Evolutionary conservation across 92 coral and sea anemone species (phyloP).

Genomic region (Pocillopora meandrina): DNA sequence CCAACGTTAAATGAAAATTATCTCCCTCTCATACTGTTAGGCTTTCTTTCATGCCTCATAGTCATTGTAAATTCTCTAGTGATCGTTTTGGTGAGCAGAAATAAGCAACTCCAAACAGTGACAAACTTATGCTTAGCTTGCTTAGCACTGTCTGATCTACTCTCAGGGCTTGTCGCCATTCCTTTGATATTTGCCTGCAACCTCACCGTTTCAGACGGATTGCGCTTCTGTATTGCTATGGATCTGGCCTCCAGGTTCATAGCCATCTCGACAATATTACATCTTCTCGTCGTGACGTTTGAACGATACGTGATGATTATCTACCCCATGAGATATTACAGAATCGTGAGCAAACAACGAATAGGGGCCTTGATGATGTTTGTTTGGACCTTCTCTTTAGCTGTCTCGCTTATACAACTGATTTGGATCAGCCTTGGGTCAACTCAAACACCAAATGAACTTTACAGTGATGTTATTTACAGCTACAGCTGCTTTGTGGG

Average conservation of each 20-base stretch:
- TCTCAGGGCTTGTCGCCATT: constrained; percentile 58
- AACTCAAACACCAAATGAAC: constrained; percentile 10
- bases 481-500: constrained; percentile 58
- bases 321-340: constrained; percentile 67
- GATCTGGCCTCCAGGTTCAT: constrained; percentile 74
- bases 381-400: constrained; percentile 62
- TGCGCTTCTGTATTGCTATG: constrained; percentile 53
- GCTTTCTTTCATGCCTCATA: constrained; percentile 50
- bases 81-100: constrained; percentile 55
- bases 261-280: constrained; percentile 69
- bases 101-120: constrained; percentile 55
- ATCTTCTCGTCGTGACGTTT: constrained; percentile 62
- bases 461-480: constrained; percentile 53
- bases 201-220: neutral
- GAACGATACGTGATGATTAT: constrained; percentile 80
- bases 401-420: constrained; percentile 56
- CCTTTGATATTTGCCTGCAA: constrained; percentile 68
- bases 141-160: constrained; percentile 68
- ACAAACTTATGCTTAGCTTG: constrained; percentile 66
- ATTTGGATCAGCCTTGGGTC: constrained; percentile 52
- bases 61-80: constrained; percentile 63
- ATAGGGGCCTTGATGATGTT: constrained; percentile 25
- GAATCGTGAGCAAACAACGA: constrained; percentile 39
- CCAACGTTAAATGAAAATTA: neutral
- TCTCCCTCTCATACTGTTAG: constrained; percentile 41